Evolutionary conservation across 2,797 vertebrate species (phyloP).

Genomic region (Melanotaenia nigrans): DNA sequence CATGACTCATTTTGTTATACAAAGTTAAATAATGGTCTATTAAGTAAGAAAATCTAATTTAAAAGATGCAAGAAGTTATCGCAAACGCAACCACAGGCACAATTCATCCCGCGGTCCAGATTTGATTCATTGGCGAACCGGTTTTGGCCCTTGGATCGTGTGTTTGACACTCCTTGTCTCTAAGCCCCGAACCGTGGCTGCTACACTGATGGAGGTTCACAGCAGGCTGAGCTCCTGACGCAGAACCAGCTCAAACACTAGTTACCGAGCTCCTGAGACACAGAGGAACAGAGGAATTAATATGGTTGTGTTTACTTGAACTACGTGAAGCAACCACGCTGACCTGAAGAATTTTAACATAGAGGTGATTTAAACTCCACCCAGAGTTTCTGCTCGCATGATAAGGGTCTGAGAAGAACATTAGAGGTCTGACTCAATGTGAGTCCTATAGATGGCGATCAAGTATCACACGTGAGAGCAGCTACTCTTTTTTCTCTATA

Average conservation of each 20-base stretch:
- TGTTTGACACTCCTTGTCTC: no score
- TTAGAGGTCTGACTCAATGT: not conserved
- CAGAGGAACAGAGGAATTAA: not conserved
- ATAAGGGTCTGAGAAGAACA: no score
- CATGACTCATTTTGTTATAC: no score
- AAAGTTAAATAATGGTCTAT: no score
- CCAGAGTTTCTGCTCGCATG: not conserved
- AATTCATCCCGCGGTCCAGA: no score
- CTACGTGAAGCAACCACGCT: not conserved
- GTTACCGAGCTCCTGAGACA: not conserved
- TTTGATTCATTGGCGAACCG: no score
- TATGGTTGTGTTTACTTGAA: not conserved
- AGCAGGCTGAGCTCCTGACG: not conserved
- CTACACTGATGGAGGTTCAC: not conserved
- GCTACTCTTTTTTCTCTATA: not conserved
- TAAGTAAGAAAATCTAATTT: no score
- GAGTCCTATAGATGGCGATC: slow-evolving; percentile 68
- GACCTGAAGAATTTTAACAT: not conserved
- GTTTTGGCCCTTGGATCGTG: no score
- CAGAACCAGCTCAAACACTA: not conserved
- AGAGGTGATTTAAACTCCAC: not conserved
- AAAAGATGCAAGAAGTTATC: no score
- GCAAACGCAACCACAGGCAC: no score
- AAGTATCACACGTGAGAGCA: slow-evolving; percentile 32
- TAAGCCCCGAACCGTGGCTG: not conserved